These are phyloP conservation scores for Ancistrus triradiatus DNA, from an alignment of 2,113 vertebrate species.

Conservation along the genomic window DNA sequence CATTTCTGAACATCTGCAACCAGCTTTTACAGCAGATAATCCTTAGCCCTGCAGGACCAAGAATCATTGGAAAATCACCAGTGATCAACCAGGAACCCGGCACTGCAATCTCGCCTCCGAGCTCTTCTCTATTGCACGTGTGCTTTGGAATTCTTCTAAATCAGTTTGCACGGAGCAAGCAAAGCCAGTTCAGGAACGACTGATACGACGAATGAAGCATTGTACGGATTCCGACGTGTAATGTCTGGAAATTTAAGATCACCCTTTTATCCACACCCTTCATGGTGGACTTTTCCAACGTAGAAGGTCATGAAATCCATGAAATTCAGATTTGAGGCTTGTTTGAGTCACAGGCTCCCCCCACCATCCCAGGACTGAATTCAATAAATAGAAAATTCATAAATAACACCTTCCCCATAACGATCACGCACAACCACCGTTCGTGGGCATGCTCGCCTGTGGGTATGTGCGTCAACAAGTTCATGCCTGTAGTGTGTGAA, in stretches of 20 bases:
- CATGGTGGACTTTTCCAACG: no score
- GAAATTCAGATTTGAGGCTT: constrained; percentile 1
- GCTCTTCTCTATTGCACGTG: constrained; percentile 28
- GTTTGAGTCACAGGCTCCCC: neutral
- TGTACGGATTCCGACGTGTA: no score
- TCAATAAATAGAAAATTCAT: constrained; percentile 15
- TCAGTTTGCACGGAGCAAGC: constrained; percentile 19
- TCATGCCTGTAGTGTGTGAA: neutral
- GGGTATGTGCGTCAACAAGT: constrained; percentile 25
- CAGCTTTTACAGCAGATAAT: no score
- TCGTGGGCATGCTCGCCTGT: neutral
- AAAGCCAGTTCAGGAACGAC: neutral
- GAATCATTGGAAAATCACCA: no score
- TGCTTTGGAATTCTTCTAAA: constrained; percentile 31
- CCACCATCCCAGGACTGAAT: constrained; percentile 1
- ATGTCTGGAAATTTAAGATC: no score
- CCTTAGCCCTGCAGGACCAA: no score
- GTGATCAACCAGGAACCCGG: neutral
- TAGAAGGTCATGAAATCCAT: no score
- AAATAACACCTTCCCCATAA: neutral
- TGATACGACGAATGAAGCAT: neutral
- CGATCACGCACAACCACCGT: neutral
- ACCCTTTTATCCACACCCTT: no score
- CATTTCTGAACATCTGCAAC: neutral
- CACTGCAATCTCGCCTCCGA: neutral